phyloP scores from a whole-genome alignment of 2,113 vertebrate species.

The Takifugu bimaculatus region DNA sequence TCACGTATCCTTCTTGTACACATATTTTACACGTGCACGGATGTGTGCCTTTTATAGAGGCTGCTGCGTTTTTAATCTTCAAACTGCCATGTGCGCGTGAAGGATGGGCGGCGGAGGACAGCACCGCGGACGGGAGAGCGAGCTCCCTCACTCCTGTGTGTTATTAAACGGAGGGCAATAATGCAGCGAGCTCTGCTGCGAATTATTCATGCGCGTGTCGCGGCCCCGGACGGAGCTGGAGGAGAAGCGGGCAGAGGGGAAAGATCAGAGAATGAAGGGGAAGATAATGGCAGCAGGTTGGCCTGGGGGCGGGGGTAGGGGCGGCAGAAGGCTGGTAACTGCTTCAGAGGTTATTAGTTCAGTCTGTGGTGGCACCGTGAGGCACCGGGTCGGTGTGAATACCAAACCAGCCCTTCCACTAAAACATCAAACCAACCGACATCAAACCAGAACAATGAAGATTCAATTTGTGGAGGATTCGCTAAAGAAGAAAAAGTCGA shows the following conservation, averaged over 20 bases:
- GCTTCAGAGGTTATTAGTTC: slow-evolving; percentile 27
- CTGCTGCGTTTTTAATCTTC: slow-evolving; percentile 9
- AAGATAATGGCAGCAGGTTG: slow-evolving; percentile 27
- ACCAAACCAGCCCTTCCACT: background rate
- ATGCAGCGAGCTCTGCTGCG: slow-evolving; percentile 52
- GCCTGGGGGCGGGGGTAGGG: slow-evolving; percentile 5
- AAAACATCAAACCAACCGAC: too few relatives aligned
- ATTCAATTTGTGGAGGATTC: too few relatives aligned
- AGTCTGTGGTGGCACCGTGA: background rate
- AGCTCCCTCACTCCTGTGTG: slow-evolving; percentile 16
- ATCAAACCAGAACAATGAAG: too few relatives aligned
- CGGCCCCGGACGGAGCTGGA: slow-evolving; percentile 8
- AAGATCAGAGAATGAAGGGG: slow-evolving; percentile 19
- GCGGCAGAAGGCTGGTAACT: slow-evolving; percentile 23
- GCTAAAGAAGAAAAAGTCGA: too few relatives aligned
- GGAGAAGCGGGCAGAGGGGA: slow-evolving; percentile 13
- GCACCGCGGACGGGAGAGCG: slow-evolving; percentile 4
- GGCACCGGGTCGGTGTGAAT: background rate
- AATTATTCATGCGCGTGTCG: slow-evolving; percentile 51
- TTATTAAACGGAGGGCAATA: slow-evolving; percentile 68
- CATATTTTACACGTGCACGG: too few relatives aligned
- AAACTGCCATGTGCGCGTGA: slow-evolving; percentile 18
- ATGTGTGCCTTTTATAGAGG: too few relatives aligned
- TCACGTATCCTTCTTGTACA: too few relatives aligned
- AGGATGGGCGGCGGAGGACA: background rate